Percentiles rank a stretch among this genome's conserved stretches.
Evolutionary conservation across 2,888 invertebrate genomes (phyloP).

Genomic region (Prostheceraeus crozeri): DNA sequence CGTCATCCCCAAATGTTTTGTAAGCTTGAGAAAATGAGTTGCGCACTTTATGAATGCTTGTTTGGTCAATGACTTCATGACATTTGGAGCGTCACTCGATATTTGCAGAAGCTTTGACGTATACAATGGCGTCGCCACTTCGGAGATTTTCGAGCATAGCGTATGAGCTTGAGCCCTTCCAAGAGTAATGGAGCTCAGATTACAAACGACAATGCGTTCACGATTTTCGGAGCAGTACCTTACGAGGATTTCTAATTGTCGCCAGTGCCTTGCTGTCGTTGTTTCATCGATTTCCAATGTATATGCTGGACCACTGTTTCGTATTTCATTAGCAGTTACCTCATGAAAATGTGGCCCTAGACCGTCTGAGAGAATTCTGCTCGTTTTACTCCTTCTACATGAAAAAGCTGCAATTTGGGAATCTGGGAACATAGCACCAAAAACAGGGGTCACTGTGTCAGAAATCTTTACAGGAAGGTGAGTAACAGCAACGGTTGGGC

Average conservation of each 20-base stretch:
- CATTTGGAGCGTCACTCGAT: slow-evolving; percentile 11
- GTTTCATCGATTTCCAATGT: slow-evolving; percentile 20
- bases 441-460: neutral
- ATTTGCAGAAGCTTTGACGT: slow-evolving; percentile 13
- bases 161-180: slow-evolving; percentile 14
- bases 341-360: slow-evolving; percentile 9
- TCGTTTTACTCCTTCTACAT: slow-evolving; percentile 9
- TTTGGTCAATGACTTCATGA: slow-evolving; percentile 7
- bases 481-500: neutral
- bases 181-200: slow-evolving; percentile 11
- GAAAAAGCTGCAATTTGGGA: slow-evolving; percentile 5
- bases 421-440: slow-evolving; percentile 13
- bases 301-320: neutral
- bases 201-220: neutral
- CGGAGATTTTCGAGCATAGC: neutral
- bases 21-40: no score
- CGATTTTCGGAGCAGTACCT: slow-evolving; percentile 4
- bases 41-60: no score
- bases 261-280: slow-evolving; percentile 21
- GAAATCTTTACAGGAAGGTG: slow-evolving; percentile 19
- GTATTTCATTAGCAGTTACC: slow-evolving; percentile 1
- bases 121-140: neutral
- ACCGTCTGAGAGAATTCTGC: slow-evolving; percentile 17
- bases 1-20: no score
- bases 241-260: slow-evolving; percentile 2